These are phyloP conservation scores for Capreolus pygargus DNA, from an alignment of 2,113 vertebrate species.

Conservation along the genomic window DNA sequence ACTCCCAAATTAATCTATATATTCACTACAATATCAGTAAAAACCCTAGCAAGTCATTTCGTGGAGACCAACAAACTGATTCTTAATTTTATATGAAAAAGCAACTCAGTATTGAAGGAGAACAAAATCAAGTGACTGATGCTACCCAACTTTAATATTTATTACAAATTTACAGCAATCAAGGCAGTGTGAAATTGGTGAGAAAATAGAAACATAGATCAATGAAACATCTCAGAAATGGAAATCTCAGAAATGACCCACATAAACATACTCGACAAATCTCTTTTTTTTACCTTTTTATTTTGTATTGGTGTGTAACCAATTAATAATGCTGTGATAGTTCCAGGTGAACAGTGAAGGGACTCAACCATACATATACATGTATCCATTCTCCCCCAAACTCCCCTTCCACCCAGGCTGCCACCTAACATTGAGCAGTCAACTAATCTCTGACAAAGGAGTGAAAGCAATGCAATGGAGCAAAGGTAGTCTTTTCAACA, in stretches of 20 bases:
- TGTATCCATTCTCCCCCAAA: background rate
- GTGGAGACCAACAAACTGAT: background rate
- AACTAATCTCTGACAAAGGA: background rate
- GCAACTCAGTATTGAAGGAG: background rate
- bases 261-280: background rate
- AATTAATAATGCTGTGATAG: background rate
- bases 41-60: background rate
- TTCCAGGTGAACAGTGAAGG: background rate
- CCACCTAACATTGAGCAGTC: background rate
- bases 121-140: background rate
- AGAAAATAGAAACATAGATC: background rate
- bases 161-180: background rate
- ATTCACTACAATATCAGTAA: background rate
- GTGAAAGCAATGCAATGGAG: background rate
- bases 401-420: background rate
- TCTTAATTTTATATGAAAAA: background rate
- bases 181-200: background rate
- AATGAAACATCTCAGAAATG: background rate
- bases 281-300: background rate
- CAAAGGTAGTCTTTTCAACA: background rate
- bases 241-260: background rate
- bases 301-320: background rate
- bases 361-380: background rate
- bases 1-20: background rate
- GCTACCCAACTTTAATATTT: background rate